Base-by-base conservation (phyloP, 2,797 vertebrate genomes). In the Lagocephalus sceleratus region DNA sequence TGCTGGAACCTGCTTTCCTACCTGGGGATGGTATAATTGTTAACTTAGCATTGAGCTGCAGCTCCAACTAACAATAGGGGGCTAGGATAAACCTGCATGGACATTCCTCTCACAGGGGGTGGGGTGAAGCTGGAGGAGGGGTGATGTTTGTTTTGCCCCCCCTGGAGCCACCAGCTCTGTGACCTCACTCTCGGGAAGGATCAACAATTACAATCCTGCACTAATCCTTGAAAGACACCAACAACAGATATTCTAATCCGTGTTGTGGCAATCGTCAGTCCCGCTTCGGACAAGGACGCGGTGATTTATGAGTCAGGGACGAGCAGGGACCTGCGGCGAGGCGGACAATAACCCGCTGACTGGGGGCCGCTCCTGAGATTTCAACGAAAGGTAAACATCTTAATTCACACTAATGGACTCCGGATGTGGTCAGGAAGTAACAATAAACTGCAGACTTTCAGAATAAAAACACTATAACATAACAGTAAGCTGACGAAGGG, bases 271-370 rank as follows among this genome's bases (percentile, higher is more conserved):
- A 32, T 25, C 66, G 47, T 16, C 65, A 59, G 68, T 58, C 54
- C 59, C 39, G 48, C 43, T 29, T 56, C 51, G 53, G 73, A 73
- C 54, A 48, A 66, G 41, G 54, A 47, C 10, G 20, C 8, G 43
- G 50, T 71, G 82, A 82, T 85, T 83, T 73, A 81, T 78, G 73
- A 76, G 55, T 56, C 68, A 19, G 66, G 67, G 60, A 67, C 60
- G 40, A 45, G 16, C 69, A 5, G 51, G 79, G 80, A 81, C 83
- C 76, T 63, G 71, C 67, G 62, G 15, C 1, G 45, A 54, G 54
- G 61, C 54, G 7, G 26, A 79, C 81, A 82, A 84, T 71, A 45
- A 76, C 54, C 52, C 2, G 20, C 39, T 62, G 71, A 82, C 57
- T 60, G 73, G 19, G n/a, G 17, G 40, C 7, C n/a, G 6, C 62